These are phyloP conservation scores for Lucifuga dentata DNA, from an alignment of 2,113 vertebrate species.

Conservation along the genomic window DNA sequence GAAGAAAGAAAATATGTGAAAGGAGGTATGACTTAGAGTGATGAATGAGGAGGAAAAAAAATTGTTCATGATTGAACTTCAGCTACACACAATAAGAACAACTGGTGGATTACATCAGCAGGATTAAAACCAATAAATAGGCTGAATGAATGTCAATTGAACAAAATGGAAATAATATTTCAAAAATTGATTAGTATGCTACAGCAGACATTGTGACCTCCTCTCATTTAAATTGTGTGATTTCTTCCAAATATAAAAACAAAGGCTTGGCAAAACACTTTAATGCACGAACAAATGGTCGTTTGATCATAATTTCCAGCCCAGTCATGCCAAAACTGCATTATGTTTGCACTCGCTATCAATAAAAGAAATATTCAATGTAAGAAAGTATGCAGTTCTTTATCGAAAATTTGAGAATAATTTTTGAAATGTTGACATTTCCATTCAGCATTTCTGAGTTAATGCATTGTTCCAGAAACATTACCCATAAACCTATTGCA, in stretches of 20 bases:
- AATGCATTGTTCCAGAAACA: slow-evolving; percentile 48
- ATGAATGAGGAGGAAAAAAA: too few species aligned
- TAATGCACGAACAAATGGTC: not conserved
- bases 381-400: not conserved
- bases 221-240: not conserved
- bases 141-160: not conserved
- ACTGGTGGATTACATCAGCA: too few species aligned
- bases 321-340: not conserved
- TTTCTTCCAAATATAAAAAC: not conserved
- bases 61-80: not conserved
- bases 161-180: not conserved
- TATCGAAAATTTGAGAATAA: slow-evolving; percentile 9
- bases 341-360: not conserved
- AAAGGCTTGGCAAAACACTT: not conserved
- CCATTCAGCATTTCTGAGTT: slow-evolving; percentile 26
- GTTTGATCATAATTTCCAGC: not conserved
- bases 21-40: too few species aligned
- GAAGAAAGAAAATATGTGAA: not conserved
- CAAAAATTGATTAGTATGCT: not conserved
- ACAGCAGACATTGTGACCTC: not conserved
- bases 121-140: not conserved
- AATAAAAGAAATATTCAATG: not conserved
- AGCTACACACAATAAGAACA: not conserved
- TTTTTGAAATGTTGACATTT: slow-evolving; percentile 22
- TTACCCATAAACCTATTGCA: slow-evolving; percentile 33